Evolutionary conservation across 2,888 invertebrate genomes (phyloP).

Genomic region (Scaptomyza caliginosa): DNA sequence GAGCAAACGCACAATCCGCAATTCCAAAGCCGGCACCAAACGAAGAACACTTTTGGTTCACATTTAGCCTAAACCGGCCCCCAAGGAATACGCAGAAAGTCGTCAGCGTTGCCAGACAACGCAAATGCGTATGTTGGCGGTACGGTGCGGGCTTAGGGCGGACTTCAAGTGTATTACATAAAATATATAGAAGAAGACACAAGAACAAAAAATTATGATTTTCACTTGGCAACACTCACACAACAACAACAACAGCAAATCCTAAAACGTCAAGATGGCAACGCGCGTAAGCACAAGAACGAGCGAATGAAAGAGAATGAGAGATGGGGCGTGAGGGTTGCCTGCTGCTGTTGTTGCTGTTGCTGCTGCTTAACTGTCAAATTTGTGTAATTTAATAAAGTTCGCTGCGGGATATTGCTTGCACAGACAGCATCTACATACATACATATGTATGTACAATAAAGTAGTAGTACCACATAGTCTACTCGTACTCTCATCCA

Average conservation of each 20-base stretch:
- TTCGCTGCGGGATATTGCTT: conserved; percentile 83
- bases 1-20: conserved; percentile 18
- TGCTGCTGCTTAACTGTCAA: conserved; percentile 81
- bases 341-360: conserved; percentile 57
- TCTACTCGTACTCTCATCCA: conserved; percentile 20
- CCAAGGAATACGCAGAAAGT: conserved; percentile 61
- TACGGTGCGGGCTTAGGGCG: neutral
- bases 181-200: conserved; percentile 45
- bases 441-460: too few species aligned
- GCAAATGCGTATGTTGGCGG: conserved; percentile 24
- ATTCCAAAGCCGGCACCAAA: conserved; percentile 24
- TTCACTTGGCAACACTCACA: conserved; percentile 49
- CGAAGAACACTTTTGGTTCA: conserved; percentile 28
- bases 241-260: conserved; percentile 18
- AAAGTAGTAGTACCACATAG: neutral
- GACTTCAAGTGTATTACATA: conserved; percentile 69
- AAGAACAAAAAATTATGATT: conserved; percentile 70
- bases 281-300: neutral
- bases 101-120: conserved; percentile 59
- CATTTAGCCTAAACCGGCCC: conserved; percentile 76
- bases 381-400: conserved; percentile 84
- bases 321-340: conserved; percentile 2
- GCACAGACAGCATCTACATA: conserved; percentile 35
- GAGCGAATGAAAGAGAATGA: neutral
- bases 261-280: conserved; percentile 18